Evolutionary conservation across 2,113 vertebrate species (phyloP), one percentile per base, ranked within the genome.

Genomic region (Phalacrocorax carbo): DNA sequence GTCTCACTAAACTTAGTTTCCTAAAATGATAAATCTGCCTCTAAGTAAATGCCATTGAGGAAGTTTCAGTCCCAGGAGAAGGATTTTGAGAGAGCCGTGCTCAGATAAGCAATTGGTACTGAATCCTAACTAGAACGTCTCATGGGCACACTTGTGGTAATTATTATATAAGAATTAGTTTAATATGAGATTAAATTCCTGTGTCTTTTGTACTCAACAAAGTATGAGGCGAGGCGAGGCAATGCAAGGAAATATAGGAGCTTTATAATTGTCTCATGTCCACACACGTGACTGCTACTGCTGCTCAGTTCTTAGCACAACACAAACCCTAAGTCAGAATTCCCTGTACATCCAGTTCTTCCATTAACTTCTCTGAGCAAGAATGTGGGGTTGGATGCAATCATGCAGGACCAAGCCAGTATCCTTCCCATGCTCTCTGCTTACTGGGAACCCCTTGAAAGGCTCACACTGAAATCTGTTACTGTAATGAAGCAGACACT

Each of bases 131-230:
- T 5, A 26, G 65, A 82, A 69, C 54, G 79, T 66, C 73, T 91
- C 69, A 76, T n/a, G 89, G 77, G 93, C 77, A 87, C 20, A 1
- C 40, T 91, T 16, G 0, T 0, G 0, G 83, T 76, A 91, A 91
- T 93, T 95, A 94, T 91, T 94, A 70, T 27, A 62, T 57, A 72
- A 66, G 72, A 57, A 91, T 73, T 9, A 54, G 40, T 79, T 96
- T 85, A 51, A 86, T 42, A 36, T 65, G 85, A 93, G 73, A 93
- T 95, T 79, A 82, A 85, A 25, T 62, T 85, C 75, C 84, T 80
- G 32, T 48, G 72, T 64, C 85, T 84, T 94, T 95, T 80, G 62
- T 70, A 55, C 55, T 76, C 66, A 54, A 71, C 58, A 18, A 89
- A 91, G 70, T n/a, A 65, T 29, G 4, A 44, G 23, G 65, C 71